A percentile compares a stretch with the other conserved stretches of the same genome.
phyloP scores from a whole-genome alignment of 2,888 invertebrate genomes.

The Agrotis ipsilon region DNA sequence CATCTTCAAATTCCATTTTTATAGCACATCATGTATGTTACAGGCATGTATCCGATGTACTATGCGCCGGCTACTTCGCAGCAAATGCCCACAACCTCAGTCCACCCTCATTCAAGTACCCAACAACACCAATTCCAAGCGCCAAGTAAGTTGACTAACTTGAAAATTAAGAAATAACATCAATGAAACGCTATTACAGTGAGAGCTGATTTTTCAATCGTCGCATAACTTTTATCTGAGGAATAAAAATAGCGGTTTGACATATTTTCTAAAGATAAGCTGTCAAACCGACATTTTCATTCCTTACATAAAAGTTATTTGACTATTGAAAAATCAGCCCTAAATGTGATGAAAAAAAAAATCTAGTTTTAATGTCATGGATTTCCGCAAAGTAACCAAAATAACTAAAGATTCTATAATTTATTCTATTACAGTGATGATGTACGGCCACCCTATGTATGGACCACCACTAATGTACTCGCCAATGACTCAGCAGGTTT shows the following conservation, averaged over 20 bases:
- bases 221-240: too few species aligned
- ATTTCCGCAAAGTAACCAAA: too few species aligned
- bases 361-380: too few species aligned
- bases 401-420: too few species aligned
- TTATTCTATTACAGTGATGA: constrained; percentile 90
- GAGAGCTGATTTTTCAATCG: too few species aligned
- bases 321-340: too few species aligned
- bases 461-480: constrained; percentile 92
- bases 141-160: constrained; percentile 52
- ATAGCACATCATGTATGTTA: constrained; percentile 1
- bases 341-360: too few species aligned
- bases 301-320: too few species aligned
- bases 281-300: too few species aligned
- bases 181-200: too few species aligned
- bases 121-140: constrained; percentile 47
- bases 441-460: constrained; percentile 87
- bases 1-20: constrained; percentile 8
- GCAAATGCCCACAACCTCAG: constrained; percentile 25
- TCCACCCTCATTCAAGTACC: constrained; percentile 19
- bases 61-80: constrained; percentile 65
- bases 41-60: constrained; percentile 78
- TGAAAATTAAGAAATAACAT: background rate
- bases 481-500: constrained; percentile 75
- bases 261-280: too few species aligned
- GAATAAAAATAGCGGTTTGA: too few species aligned